Percentiles rank a stretch among this genome's conserved stretches.
Evolutionary conservation across 2,888 invertebrate genomes (phyloP).

Genomic region (Byasa hedistus): DNA sequence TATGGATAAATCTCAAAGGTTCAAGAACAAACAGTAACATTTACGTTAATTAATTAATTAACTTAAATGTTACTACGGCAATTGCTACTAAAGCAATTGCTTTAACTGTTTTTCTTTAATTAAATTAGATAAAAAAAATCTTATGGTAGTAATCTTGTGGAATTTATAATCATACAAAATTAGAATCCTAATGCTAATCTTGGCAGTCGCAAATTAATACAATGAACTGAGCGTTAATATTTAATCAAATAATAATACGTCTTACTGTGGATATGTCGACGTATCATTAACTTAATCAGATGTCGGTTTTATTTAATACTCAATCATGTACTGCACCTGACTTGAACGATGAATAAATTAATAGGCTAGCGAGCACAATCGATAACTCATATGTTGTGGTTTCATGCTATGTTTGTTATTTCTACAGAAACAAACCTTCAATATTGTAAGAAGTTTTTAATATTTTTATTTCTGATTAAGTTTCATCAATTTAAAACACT

Average conservation of each 20-base stretch:
- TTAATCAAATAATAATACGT: background rate
- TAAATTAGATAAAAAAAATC: no score
- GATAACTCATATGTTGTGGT: background rate
- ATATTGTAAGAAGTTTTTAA: background rate
- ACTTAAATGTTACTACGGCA: no score
- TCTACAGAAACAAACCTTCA: background rate
- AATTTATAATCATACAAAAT: no score
- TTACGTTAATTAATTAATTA: no score
- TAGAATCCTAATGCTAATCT: no score
- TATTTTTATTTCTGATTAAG: background rate
- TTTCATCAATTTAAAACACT: no score
- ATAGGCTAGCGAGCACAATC: background rate
- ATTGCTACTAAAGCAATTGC: no score
- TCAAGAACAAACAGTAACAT: background rate
- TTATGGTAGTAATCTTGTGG: no score
- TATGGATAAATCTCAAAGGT: background rate
- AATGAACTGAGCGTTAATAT: background rate
- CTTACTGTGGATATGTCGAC: background rate
- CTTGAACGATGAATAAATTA: background rate
- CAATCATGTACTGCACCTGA: constrained; percentile 2
- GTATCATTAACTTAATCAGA: background rate
- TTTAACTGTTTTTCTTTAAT: no score
- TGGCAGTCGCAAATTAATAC: no score
- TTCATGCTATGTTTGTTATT: constrained; percentile 3
- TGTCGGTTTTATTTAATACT: background rate